phyloP scores from a whole-genome alignment of 2,888 invertebrate species.

The Hydrotaea cyrtoneurina region DNA sequence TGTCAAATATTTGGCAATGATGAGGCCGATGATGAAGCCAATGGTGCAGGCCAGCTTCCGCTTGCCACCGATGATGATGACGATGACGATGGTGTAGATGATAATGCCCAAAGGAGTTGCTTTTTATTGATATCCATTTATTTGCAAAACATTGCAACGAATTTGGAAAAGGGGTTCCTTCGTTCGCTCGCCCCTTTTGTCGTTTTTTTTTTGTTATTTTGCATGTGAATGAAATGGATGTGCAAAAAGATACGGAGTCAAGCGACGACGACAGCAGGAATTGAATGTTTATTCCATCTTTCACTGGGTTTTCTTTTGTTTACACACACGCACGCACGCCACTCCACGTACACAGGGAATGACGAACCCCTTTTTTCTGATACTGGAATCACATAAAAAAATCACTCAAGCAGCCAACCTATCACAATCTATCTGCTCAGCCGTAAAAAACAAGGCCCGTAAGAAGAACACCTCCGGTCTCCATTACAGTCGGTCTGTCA shows the following conservation, averaged over 20 bases:
- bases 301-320: no score
- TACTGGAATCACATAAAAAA: no score
- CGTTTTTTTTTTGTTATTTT: neutral
- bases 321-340: no score
- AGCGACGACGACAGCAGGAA: no score
- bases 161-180: neutral
- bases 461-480: no score
- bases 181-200: neutral
- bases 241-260: neutral
- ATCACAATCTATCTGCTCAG: no score
- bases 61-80: slow-evolving; percentile 39
- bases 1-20: slow-evolving; percentile 58
- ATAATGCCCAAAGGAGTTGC: slow-evolving; percentile 59
- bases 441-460: no score
- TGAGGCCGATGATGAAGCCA: slow-evolving; percentile 34
- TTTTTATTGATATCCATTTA: slow-evolving; percentile 60
- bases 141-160: slow-evolving; percentile 42
- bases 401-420: no score
- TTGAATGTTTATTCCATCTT: no score
- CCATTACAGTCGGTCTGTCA: no score
- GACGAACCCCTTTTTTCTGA: no score
- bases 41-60: slow-evolving; percentile 31
- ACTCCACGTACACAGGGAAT: no score
- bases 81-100: slow-evolving; percentile 36
- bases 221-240: slow-evolving; percentile 3